Evolutionary conservation across 2,888 invertebrate genomes (phyloP).

Genomic region (Siphonodentalium dalli): DNA sequence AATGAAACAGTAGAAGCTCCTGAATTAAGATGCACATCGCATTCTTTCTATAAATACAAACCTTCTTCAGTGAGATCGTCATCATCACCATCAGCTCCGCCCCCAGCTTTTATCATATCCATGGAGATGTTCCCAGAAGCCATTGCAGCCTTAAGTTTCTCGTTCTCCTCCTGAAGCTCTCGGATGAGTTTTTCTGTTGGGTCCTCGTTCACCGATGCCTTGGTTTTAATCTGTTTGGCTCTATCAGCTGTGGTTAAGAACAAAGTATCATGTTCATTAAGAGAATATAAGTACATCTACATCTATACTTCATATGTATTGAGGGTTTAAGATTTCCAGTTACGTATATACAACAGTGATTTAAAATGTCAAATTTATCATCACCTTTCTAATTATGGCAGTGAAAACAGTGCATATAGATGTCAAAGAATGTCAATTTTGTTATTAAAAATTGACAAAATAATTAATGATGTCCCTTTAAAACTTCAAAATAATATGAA

Average conservation of each 20-base stretch:
- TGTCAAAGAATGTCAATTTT: too few relatives aligned
- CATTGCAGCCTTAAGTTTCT: conserved; percentile 66
- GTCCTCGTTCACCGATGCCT: conserved; percentile 70
- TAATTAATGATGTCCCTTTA: too few relatives aligned
- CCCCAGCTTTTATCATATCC: conserved; percentile 31
- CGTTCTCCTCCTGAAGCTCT: conserved; percentile 70
- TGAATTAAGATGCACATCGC: too few relatives aligned
- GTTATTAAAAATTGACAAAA: too few relatives aligned
- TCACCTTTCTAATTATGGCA: background rate
- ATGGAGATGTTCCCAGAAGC: conserved; percentile 54
- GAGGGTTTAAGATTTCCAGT: background rate
- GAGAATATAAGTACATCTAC: too few relatives aligned
- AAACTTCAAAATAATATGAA: too few relatives aligned
- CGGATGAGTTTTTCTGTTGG: conserved; percentile 69
- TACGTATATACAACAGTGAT: too few relatives aligned
- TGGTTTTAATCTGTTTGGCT: conserved; percentile 70
- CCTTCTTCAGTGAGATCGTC: conserved; percentile 56
- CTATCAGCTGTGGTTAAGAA: conserved; percentile 66
- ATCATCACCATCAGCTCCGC: conserved; percentile 43
- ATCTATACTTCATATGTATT: background rate
- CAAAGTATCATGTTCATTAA: too few relatives aligned
- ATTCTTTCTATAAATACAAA: conserved; percentile 18
- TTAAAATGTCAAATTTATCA: background rate
- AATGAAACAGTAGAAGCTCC: too few relatives aligned
- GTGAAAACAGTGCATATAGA: too few relatives aligned